Percentiles rank a stretch among this genome's conserved stretches.
Evolutionary conservation across 2,797 vertebrate genomes (phyloP).

Genomic region (Geotrypetes seraphini): DNA sequence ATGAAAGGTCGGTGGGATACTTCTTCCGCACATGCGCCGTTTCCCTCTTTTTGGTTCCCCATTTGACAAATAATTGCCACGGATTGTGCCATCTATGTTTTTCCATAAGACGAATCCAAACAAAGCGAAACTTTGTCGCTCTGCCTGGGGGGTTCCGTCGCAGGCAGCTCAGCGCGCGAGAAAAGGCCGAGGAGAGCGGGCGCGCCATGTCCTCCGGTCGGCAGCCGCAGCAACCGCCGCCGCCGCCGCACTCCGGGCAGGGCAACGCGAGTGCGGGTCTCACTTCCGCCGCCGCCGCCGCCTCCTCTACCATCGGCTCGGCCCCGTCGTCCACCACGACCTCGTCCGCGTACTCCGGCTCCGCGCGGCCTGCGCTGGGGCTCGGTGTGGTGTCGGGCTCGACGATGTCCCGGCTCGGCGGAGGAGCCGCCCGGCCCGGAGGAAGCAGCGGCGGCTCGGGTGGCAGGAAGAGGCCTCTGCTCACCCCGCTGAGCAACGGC

Average conservation of each 20-base stretch:
- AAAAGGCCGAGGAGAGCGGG: too few relatives aligned
- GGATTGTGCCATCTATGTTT: too few relatives aligned
- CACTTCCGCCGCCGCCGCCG: slow-evolving; percentile 29
- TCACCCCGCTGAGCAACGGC: slow-evolving; percentile 82
- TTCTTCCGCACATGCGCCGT: too few relatives aligned
- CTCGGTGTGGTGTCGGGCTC: slow-evolving; percentile 46
- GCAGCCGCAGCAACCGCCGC: slow-evolving; percentile 25
- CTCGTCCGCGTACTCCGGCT: slow-evolving; percentile 19
- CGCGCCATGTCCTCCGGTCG: slow-evolving; percentile 52
- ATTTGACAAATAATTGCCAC: too few relatives aligned
- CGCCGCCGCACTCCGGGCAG: too few relatives aligned
- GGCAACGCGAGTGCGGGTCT: slow-evolving; percentile 26
- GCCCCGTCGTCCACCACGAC: slow-evolving; percentile 23
- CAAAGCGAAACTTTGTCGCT: too few relatives aligned
- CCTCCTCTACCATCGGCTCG: slow-evolving; percentile 32
- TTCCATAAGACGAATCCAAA: too few relatives aligned
- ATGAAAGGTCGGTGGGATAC: too few relatives aligned
- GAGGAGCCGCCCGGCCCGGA: slow-evolving; percentile 47
- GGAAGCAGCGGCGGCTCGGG: slow-evolving; percentile 41
- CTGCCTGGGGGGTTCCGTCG: too few relatives aligned
- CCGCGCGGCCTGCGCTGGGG: slow-evolving; percentile 40
- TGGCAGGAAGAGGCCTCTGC: slow-evolving; percentile 75
- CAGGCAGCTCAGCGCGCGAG: too few relatives aligned
- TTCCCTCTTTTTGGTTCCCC: too few relatives aligned
- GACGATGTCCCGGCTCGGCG: slow-evolving; percentile 38